Percentiles rank a stretch among this genome's conserved stretches.
Conservation (phyloP, 2,888 invertebrate species). For the Epirrita christyi region DNA sequence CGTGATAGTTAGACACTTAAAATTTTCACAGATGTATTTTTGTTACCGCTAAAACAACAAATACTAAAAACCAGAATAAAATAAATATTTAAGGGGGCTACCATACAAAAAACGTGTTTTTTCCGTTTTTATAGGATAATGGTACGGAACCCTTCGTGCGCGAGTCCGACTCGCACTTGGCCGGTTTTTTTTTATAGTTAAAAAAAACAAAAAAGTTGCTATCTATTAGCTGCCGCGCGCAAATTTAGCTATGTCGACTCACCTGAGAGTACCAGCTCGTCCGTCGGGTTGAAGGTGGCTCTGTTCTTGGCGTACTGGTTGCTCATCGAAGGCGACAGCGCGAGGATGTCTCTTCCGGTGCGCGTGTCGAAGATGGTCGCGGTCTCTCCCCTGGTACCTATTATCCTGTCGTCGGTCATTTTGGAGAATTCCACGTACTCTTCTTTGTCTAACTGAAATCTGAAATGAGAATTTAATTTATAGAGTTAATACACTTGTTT, state of each 20-base stretch:
- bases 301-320: constrained; percentile 97
- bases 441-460: constrained; percentile 91
- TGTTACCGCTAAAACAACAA: no score
- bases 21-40: no score
- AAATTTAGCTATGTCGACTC: constrained; percentile 14
- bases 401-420: constrained; percentile 91
- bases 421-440: constrained; percentile 97
- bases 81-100: no score
- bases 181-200: no score
- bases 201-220: no score
- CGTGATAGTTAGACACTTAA: no score
- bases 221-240: neutral
- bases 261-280: constrained; percentile 95
- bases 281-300: constrained; percentile 97
- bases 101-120: no score
- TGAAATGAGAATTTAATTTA: constrained; percentile 51
- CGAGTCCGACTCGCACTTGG: no score
- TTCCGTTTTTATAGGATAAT: no score
- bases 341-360: constrained; percentile 90
- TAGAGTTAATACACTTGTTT: no score
- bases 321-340: constrained; percentile 91
- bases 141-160: no score
- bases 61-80: no score
- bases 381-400: constrained; percentile 94
- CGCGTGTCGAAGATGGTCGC: constrained; percentile 95